phyloP scores from a whole-genome alignment of 2,888 invertebrate genomes.

The Norana najaformis region DNA sequence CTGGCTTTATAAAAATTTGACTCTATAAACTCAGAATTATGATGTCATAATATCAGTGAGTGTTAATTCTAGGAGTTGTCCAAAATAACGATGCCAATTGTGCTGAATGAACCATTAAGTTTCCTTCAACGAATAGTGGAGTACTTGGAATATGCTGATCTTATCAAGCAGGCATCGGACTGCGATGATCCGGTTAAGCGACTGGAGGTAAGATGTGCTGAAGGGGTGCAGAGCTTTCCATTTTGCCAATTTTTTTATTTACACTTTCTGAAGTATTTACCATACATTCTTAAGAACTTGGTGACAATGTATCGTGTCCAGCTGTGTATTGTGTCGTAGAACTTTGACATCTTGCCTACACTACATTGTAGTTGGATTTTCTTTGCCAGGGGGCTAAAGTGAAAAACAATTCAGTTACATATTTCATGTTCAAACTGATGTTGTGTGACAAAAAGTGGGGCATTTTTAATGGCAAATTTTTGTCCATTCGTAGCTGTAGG shows the following conservation, averaged over 20 bases:
- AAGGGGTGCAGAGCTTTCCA: background rate
- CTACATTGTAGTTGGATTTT: too few species aligned
- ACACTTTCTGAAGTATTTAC: background rate
- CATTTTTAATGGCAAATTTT: background rate
- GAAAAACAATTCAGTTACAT: background rate
- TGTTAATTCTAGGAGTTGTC: conserved; percentile 72
- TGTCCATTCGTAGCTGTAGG: too few species aligned
- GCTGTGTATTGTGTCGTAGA: background rate
- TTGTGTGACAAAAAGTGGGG: background rate
- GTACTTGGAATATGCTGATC: conserved; percentile 85
- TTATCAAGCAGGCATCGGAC: conserved; percentile 76
- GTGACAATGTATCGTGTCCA: background rate
- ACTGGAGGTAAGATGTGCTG: conserved; percentile 71
- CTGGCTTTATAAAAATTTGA: too few species aligned
- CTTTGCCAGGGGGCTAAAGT: too few species aligned
- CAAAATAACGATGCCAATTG: conserved; percentile 94
- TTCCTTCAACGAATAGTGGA: conserved; percentile 92
- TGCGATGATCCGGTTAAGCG: conserved; percentile 78
- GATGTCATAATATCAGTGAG: background rate
- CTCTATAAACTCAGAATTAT: background rate
- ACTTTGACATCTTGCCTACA: too few species aligned
- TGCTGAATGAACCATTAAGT: conserved; percentile 92
- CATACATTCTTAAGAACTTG: background rate
- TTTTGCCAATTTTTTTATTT: background rate
- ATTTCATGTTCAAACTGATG: background rate